A percentile compares a stretch with the other conserved stretches of the same genome.
Evolutionary conservation across 2,888 invertebrate species (phyloP).

Genomic region (Idaea biselata): DNA sequence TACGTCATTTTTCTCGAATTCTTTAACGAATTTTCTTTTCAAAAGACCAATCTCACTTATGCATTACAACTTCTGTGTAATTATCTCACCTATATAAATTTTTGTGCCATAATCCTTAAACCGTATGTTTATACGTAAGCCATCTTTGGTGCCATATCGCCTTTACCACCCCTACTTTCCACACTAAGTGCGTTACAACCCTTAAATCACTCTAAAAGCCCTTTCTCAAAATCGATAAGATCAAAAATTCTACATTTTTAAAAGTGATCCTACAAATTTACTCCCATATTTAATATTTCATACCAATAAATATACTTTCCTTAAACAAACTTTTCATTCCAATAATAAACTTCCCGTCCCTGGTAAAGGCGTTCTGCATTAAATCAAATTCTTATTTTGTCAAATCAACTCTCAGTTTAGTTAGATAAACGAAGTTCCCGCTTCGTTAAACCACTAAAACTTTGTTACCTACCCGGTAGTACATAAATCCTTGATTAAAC

Average conservation of each 20-base stretch:
- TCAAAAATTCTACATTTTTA: background rate
- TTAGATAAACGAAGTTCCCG: too few species aligned
- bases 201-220: background rate
- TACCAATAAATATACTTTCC: background rate
- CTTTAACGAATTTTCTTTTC: background rate
- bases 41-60: background rate
- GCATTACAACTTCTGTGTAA: background rate
- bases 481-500: slow-evolving; percentile 86
- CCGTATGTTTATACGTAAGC: background rate
- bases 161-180: slow-evolving; percentile 2
- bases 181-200: slow-evolving; percentile 15
- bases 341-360: background rate
- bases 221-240: background rate
- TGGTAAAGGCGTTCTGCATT: background rate
- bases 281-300: too few species aligned
- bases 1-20: background rate
- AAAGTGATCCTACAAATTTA: too few species aligned
- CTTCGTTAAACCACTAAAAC: slow-evolving; percentile 80
- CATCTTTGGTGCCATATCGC: background rate
- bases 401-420: slow-evolving; percentile 21
- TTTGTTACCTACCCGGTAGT: slow-evolving; percentile 87
- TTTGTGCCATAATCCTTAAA: background rate
- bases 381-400: background rate
- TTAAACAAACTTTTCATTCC: background rate
- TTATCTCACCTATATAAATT: background rate